Evolutionary conservation across 2,888 invertebrate species (phyloP).

Genomic region (Cheilosia vulpina): DNA sequence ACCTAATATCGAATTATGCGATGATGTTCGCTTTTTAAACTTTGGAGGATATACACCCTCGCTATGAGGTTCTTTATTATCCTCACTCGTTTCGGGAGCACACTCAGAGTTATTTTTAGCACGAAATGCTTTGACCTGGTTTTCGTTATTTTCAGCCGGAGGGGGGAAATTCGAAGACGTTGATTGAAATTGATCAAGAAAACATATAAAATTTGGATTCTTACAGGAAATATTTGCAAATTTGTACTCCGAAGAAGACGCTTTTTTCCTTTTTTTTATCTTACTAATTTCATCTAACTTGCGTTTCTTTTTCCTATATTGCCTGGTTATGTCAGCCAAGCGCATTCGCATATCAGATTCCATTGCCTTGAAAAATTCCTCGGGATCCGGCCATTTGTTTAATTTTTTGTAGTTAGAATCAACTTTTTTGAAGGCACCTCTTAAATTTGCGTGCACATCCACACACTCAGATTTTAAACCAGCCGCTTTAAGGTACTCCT

Average conservation of each 20-base stretch:
- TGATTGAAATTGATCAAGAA: slow-evolving; percentile 59
- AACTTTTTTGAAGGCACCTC: slow-evolving; percentile 78
- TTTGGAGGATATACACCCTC: slow-evolving; percentile 2
- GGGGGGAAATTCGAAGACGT: slow-evolving; percentile 32
- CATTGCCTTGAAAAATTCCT: slow-evolving; percentile 88
- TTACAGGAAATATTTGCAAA: slow-evolving; percentile 67
- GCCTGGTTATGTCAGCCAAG: slow-evolving; percentile 91
- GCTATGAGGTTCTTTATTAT: not conserved
- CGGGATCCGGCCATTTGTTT: slow-evolving; percentile 84
- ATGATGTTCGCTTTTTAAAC: not conserved
- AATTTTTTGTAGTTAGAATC: slow-evolving; percentile 79
- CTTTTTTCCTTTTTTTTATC: slow-evolving; percentile 83
- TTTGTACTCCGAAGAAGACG: slow-evolving; percentile 76
- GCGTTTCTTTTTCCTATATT: slow-evolving; percentile 92
- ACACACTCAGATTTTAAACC: slow-evolving; percentile 79
- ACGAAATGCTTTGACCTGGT: slow-evolving; percentile 2
- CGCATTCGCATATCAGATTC: slow-evolving; percentile 93
- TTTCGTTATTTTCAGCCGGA: slow-evolving; percentile 11
- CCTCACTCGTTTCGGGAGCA: not conserved
- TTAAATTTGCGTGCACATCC: slow-evolving; percentile 79
- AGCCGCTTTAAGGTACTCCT: slow-evolving; percentile 69
- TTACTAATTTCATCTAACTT: slow-evolving; percentile 88
- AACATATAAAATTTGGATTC: slow-evolving; percentile 64
- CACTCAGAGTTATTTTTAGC: slow-evolving; percentile 8
- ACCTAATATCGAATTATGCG: not conserved